Evolutionary conservation across 2,113 vertebrate species (phyloP).

Genomic region (Protomyctophum bolini): DNA sequence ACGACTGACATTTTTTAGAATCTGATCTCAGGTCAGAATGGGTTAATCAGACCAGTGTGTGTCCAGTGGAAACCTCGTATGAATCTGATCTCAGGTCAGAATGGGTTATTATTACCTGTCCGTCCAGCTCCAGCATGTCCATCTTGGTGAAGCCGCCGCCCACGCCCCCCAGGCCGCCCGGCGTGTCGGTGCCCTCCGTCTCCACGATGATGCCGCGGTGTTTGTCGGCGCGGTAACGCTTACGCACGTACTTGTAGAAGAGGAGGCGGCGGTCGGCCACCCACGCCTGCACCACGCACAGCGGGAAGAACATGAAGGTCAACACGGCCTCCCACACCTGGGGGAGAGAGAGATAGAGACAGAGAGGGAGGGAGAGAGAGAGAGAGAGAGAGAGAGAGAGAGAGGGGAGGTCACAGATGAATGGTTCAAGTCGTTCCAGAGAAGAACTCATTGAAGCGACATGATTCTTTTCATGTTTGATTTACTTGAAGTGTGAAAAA

Average conservation of each 20-base stretch:
- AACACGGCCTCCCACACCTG: constrained; percentile 85
- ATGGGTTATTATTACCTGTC: constrained; percentile 34
- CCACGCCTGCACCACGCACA: constrained; percentile 86
- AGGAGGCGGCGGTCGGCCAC: constrained; percentile 84
- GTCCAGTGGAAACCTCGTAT: no score
- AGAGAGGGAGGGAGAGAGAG: not conserved
- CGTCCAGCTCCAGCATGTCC: constrained; percentile 82
- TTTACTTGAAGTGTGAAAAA: no score
- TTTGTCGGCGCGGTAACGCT: constrained; percentile 83
- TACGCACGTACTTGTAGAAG: constrained; percentile 83
- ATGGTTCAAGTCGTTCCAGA: no score
- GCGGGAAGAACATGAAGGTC: constrained; percentile 80
- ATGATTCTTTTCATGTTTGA: no score
- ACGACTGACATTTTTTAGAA: no score
- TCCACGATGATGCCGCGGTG: constrained; percentile 81
- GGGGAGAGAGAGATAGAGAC: not conserved
- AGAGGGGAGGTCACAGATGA: not conserved
- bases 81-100: no score
- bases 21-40: no score
- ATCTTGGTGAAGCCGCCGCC: constrained; percentile 78
- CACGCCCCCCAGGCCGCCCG: constrained; percentile 48
- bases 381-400: not conserved
- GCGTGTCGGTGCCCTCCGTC: constrained; percentile 72
- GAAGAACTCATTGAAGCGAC: no score
- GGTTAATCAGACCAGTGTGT: no score